phyloP scores from a whole-genome alignment of 2,888 invertebrate genomes.

The Drosophila multiciliata region DNA sequence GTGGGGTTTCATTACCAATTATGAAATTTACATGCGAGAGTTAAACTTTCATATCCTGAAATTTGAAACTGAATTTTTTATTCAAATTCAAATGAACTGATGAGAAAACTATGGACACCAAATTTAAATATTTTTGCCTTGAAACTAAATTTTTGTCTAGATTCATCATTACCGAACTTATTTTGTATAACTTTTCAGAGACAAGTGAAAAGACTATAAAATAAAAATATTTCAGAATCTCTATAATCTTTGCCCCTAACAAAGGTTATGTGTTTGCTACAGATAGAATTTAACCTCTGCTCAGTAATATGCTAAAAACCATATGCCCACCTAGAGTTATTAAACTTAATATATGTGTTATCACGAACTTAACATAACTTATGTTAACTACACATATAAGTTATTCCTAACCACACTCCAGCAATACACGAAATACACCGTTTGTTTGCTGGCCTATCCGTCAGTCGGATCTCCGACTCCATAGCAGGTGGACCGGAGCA shows the following conservation, averaged over 20 bases:
- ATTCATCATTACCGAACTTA: neutral
- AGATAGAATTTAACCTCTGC: neutral
- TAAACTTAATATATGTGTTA: neutral
- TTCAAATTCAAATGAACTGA: neutral
- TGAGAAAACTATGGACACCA: too few relatives aligned
- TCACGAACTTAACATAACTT: conserved; percentile 15
- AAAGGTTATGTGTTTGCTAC: neutral
- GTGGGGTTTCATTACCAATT: neutral
- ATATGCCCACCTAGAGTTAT: neutral
- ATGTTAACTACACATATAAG: conserved; percentile 24
- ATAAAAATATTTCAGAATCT: neutral
- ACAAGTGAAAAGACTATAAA: neutral
- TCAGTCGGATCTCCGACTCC: neutral
- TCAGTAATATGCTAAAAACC: neutral
- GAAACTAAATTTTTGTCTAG: neutral
- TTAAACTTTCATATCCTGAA: neutral
- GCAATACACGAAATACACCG: conserved; percentile 9
- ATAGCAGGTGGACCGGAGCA: neutral
- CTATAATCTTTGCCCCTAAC: neutral
- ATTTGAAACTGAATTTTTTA: neutral
- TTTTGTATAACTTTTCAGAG: neutral
- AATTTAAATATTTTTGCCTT: too few relatives aligned
- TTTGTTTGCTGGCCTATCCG: conserved; percentile 2
- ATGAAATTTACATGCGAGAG: too few relatives aligned
- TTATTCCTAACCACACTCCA: conserved; percentile 6